Base-by-base conservation (phyloP, 2,888 invertebrate genomes). In the Merodon equestris region DNA sequence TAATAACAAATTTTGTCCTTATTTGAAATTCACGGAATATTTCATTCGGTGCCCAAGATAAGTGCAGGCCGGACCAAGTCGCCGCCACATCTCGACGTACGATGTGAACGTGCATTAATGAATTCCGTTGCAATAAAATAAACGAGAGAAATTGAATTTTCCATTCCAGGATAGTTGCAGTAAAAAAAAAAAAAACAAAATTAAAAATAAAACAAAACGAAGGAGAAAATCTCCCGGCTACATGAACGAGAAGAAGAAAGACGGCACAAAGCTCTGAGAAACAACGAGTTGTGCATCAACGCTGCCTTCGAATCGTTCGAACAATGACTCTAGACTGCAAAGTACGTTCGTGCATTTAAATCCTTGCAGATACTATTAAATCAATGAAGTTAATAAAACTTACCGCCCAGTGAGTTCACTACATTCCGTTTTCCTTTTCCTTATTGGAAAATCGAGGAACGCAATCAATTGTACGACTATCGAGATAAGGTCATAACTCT, bases 311-410 rank as follows among this genome's bases (percentile, higher is more conserved):
- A 63, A 57, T 17, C 57, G 34, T 64, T 48, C n/a, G 70, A 63
- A 64, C 73, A 77, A 58, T 54, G 58, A 58, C 47, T 76, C 40
- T 14, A 54, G n/a, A 58, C 40, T 50, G 38, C 54, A 40, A 54
- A 66, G 50, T 67, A 68, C 66, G 36, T 67, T 67, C 73, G 51
- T 68, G 64, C 74, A 79, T 79, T 79, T 79, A 74, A 79, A 79
- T 79, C 68, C 74, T 79, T 56, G n/a, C 60, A 74, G 64, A 73
- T 73, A 79, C 60, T 73, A 73, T 79, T 79, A 79, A 79, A 79
- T 79, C 79, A 79, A 79, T 79, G 74, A 79, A 79, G 74, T 79
- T 79, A 79, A 79, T 79, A 79, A 79, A 79, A 79, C 68, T 79
- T 79, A 74, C 79, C 79, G 73, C 79, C 79, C 79, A 79, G 79